Evolutionary conservation across 2,888 invertebrate species (phyloP), one percentile per base, ranked within the genome.

Genomic region (Agriopis marginaria): DNA sequence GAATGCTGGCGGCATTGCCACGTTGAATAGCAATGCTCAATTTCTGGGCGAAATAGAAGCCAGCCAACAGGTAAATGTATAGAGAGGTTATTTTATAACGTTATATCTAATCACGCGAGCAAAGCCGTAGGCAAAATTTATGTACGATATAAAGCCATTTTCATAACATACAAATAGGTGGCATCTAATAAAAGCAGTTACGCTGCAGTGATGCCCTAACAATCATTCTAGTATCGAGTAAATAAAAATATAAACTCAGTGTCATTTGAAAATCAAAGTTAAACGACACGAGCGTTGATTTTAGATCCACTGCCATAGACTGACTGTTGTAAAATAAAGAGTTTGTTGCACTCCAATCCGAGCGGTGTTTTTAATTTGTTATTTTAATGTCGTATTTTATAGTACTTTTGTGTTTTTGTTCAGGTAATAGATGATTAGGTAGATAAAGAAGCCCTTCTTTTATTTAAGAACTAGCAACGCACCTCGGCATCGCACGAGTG

Each of bases 231-330:
- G 66, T 7, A 53, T 47, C 40, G 61, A 56, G 70, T 70, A 70
- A 71, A 75, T 72, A 76, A 75, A 78, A 74, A 77, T 73, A 77
- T 73, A 77, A 74, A 70, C 47, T 42, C 66, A 76, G 77, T 82
- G 84, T 84, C 84, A 80, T 85, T 85, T 85, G 81, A 83, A 84
- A 83, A 85, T 79, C 85, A 84, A 83, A 85, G 85, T 83, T 84
- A 81, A 83, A 81, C 63, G 85, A 82, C 84, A 66, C 70, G 50
- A 55, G 51, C 32, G 55, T 62, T 63, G 54, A 17, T 66, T 65
- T 59, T 67, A 63, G 61, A 55, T 54, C 39, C 58, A 64, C 14
- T 12, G 55, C 40, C 40, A 44, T 53, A 44, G 23, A 23, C 42
- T 9, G 62, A 44, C 17, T 51, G n/a, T 23, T 54, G 39, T 47